Conservation (phyloP, 2,888 invertebrate species). For the Heliconius ismenius region DNA sequence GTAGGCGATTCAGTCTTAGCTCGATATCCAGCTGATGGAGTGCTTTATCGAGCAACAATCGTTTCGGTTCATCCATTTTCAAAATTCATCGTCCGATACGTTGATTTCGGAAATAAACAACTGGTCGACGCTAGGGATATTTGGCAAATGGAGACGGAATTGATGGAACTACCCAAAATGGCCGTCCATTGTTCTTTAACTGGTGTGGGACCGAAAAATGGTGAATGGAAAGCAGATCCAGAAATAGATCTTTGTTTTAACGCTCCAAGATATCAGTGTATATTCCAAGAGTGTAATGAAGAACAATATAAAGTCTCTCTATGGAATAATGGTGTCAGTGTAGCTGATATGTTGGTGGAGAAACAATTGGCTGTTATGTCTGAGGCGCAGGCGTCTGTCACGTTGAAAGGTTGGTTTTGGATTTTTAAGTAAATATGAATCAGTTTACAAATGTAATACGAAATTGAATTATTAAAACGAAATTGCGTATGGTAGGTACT, state of each 20-base stretch:
- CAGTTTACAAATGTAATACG: too few species aligned
- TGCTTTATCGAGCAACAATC: slow-evolving; percentile 86
- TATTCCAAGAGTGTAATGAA: slow-evolving; percentile 75
- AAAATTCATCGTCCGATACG: slow-evolving; percentile 85
- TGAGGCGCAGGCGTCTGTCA: slow-evolving; percentile 67
- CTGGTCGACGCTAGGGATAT: slow-evolving; percentile 84
- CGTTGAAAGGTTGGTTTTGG: slow-evolving; percentile 65
- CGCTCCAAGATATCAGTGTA: slow-evolving; percentile 82
- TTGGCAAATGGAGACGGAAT: slow-evolving; percentile 85
- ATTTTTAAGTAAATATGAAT: too few species aligned
- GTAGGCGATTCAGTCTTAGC: slow-evolving; percentile 86
- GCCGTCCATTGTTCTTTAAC: slow-evolving; percentile 86
- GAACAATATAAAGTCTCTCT: slow-evolving; percentile 77
- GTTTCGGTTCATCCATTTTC: slow-evolving; percentile 80
- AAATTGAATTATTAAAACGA: too few species aligned
- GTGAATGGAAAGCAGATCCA: slow-evolving; percentile 81
- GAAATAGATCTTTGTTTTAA: slow-evolving; percentile 84
- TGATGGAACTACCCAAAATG: slow-evolving; percentile 85
- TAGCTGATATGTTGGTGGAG: slow-evolving; percentile 75
- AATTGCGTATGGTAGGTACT: too few species aligned
- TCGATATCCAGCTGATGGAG: slow-evolving; percentile 86
- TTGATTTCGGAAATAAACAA: slow-evolving; percentile 89
- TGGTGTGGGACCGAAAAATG: slow-evolving; percentile 82
- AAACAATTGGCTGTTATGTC: slow-evolving; percentile 71
- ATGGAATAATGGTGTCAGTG: slow-evolving; percentile 71